phyloP scores from a whole-genome alignment of 2,888 invertebrate genomes.

The Spisula subtruncata region DNA sequence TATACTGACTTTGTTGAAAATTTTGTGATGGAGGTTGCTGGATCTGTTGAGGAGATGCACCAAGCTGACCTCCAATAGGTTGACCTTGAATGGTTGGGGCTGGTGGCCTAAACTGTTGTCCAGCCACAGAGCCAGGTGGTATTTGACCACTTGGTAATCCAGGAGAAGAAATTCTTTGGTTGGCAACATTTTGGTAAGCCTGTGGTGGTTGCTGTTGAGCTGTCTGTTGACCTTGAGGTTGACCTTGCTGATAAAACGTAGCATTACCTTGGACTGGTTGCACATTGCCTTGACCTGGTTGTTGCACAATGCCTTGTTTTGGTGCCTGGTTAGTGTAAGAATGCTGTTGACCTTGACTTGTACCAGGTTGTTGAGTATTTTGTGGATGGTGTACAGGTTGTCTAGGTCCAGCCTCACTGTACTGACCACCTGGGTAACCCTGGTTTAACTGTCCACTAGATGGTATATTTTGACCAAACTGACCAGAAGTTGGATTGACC shows the following conservation, averaged over 20 bases:
- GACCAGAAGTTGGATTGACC: constrained; percentile 36
- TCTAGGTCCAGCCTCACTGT: background rate
- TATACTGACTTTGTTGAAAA: constrained; percentile 46
- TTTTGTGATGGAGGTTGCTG: constrained; percentile 48
- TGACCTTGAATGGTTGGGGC: constrained; percentile 46
- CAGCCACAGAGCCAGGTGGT: background rate
- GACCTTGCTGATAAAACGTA: background rate
- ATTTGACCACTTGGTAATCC: background rate
- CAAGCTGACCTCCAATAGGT: constrained; percentile 46
- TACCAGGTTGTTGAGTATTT: constrained; percentile 52
- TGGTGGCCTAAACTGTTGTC: constrained; percentile 33
- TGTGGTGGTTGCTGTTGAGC: background rate
- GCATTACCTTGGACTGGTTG: background rate
- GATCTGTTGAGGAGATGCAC: constrained; percentile 12
- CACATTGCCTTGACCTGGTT: background rate
- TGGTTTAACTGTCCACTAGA: constrained; percentile 20
- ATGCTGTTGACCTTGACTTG: constrained; percentile 28
- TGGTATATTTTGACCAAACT: constrained; percentile 13
- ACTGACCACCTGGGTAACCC: constrained; percentile 3
- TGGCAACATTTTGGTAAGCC: background rate
- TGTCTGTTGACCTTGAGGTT: constrained; percentile 5
- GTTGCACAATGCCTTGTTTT: background rate
- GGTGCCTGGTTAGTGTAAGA: background rate
- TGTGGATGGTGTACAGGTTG: constrained; percentile 49
- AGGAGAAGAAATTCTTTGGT: background rate